These are phyloP conservation scores for Pteropus rufus DNA, from an alignment of 2,797 vertebrate species.

Conservation along the genomic window DNA sequence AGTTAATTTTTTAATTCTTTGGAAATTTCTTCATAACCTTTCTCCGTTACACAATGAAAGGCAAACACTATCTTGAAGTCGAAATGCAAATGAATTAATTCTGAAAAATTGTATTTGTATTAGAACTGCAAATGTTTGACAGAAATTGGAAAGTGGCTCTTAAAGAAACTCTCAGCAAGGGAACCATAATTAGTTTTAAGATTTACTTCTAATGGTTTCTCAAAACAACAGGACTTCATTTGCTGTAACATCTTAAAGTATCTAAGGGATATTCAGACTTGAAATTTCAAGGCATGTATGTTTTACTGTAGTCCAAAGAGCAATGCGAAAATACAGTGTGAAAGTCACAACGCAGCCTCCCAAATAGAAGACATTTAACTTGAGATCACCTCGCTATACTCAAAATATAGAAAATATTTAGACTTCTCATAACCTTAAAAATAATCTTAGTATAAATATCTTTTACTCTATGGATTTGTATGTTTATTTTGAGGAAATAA, in stretches of 20 bases:
- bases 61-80: slow-evolving; percentile 55
- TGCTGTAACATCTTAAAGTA: background rate
- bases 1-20: slow-evolving; percentile 62
- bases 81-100: slow-evolving; percentile 59
- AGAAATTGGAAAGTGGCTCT: slow-evolving; percentile 57
- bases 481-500: background rate
- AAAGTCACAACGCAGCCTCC: background rate
- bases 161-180: slow-evolving; percentile 51
- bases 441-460: background rate
- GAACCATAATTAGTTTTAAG: slow-evolving; percentile 60
- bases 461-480: background rate
- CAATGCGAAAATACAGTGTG: background rate
- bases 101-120: slow-evolving; percentile 61
- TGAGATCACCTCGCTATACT: background rate
- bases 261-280: background rate
- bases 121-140: slow-evolving; percentile 71
- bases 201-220: slow-evolving; percentile 49
- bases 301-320: background rate
- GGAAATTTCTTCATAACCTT: slow-evolving; percentile 42
- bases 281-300: background rate
- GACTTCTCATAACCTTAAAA: background rate
- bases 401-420: slow-evolving; percentile 12
- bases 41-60: slow-evolving; percentile 55
- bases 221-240: slow-evolving; percentile 36
- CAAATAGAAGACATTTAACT: slow-evolving; percentile 19